These are phyloP conservation scores for Leptatherina wallacei DNA, from an alignment of 2,797 vertebrate species.

Conservation along the genomic window DNA sequence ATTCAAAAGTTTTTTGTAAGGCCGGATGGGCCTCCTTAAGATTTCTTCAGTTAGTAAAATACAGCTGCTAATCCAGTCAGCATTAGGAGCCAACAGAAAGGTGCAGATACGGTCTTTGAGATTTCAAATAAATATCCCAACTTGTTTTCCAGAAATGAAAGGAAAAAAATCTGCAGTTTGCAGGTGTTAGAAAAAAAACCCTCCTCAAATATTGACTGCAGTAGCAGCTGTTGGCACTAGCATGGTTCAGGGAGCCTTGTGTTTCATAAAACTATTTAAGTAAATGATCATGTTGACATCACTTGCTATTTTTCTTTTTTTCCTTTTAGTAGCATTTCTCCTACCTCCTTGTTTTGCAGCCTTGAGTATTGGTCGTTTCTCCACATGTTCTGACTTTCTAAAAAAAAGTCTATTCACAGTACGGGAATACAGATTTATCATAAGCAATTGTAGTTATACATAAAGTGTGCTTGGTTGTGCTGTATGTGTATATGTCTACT, in stretches of 20 bases:
- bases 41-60: constrained; percentile 49
- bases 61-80: constrained; percentile 62
- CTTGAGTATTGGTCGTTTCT: constrained; percentile 78
- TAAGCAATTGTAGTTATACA: constrained; percentile 81
- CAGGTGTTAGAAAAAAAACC: constrained; percentile 15
- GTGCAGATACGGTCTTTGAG: neutral
- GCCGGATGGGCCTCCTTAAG: constrained; percentile 40
- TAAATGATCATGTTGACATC: constrained; percentile 66
- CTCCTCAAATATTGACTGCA: constrained; percentile 46
- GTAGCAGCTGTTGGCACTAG: constrained; percentile 61
- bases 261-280: constrained; percentile 55
- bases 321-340: constrained; percentile 83
- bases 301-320: constrained; percentile 72
- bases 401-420: constrained; percentile 68
- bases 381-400: constrained; percentile 72
- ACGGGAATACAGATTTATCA: constrained; percentile 79
- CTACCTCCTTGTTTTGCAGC: constrained; percentile 87
- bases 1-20: constrained; percentile 40
- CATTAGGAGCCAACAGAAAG: constrained; percentile 20
- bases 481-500: constrained; percentile 82
- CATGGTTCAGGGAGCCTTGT: constrained; percentile 55
- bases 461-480: constrained; percentile 82
- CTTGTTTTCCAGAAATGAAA: constrained; percentile 8
- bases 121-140: constrained; percentile 10
- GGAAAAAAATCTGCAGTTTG: constrained; percentile 9